A percentile compares a stretch with the other conserved stretches of the same genome.
phyloP scores from a whole-genome alignment of 2,888 invertebrate genomes.

The Endomychus coccineus region DNA sequence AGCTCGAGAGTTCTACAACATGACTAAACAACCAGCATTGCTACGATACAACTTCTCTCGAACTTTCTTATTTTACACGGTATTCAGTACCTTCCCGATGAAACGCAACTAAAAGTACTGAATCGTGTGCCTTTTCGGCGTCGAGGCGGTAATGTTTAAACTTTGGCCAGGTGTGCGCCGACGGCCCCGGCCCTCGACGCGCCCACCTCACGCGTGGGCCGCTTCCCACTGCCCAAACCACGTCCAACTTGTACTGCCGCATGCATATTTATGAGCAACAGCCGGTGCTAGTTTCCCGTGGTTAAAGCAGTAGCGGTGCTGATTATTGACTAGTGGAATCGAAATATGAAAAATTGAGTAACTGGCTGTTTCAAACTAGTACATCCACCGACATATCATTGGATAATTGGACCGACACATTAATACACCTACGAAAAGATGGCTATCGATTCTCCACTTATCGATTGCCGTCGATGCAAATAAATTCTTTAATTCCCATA shows the following conservation, averaged over 20 bases:
- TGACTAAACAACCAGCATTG: conserved; percentile 7
- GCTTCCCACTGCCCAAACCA: conserved; percentile 35
- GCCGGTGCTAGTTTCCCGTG: conserved; percentile 11
- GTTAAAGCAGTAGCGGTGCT: conserved; percentile 20
- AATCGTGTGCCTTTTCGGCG: too few relatives aligned
- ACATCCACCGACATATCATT: too few relatives aligned
- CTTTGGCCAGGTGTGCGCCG: conserved; percentile 14
- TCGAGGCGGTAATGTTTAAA: too few relatives aligned
- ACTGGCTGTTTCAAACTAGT: too few relatives aligned
- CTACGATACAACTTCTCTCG: conserved; percentile 17
- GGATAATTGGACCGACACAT: too few relatives aligned
- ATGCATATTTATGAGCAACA: conserved; percentile 39
- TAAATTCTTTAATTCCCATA: too few relatives aligned
- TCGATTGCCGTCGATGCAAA: too few relatives aligned
- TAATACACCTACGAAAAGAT: too few relatives aligned
- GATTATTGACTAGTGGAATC: too few relatives aligned
- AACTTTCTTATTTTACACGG: conserved; percentile 37
- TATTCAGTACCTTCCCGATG: conserved; percentile 34
- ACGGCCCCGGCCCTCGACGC: conserved; percentile 28
- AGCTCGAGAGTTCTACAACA: conserved; percentile 1
- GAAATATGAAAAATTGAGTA: too few relatives aligned
- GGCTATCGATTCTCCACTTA: too few relatives aligned
- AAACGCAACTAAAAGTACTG: conserved; percentile 35
- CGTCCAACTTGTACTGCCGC: conserved; percentile 26
- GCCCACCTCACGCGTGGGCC: conserved; percentile 36